phyloP scores from a whole-genome alignment of 2,888 invertebrate species.

The Heteropelma amictum region DNA sequence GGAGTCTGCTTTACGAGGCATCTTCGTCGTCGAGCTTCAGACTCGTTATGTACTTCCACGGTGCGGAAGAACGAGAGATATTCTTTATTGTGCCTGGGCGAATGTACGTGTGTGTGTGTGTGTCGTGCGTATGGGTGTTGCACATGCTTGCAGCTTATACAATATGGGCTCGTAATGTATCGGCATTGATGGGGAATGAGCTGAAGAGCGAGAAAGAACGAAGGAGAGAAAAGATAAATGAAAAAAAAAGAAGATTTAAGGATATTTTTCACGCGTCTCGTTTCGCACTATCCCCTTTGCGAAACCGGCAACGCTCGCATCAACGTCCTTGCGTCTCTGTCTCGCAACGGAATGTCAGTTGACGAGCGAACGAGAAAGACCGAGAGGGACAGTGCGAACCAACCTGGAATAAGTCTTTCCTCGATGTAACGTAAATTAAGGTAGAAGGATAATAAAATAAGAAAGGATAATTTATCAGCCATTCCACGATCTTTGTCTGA shows the following conservation, averaged over 20 bases:
- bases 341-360: not conserved
- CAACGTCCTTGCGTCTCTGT: slow-evolving; percentile 15
- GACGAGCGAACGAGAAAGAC: not conserved
- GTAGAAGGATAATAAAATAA: not conserved
- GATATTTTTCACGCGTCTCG: slow-evolving; percentile 45
- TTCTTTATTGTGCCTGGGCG: not conserved
- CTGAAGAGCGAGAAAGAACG: slow-evolving; percentile 16
- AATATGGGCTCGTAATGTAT: slow-evolving; percentile 18
- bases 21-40: slow-evolving; percentile 31
- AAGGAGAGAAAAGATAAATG: not conserved
- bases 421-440: not conserved
- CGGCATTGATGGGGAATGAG: slow-evolving; percentile 28
- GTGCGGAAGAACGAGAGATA: not conserved
- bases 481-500: no score
- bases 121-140: not conserved
- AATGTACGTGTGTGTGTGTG: not conserved
- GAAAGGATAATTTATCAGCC: no score
- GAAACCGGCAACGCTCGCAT: slow-evolving; percentile 13
- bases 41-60: slow-evolving; percentile 28
- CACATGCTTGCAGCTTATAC: slow-evolving; percentile 1
- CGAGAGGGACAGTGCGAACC: not conserved
- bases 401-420: not conserved
- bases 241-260: not conserved
- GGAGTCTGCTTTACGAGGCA: slow-evolving; percentile 53
- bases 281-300: not conserved